Percentiles rank a stretch among this genome's conserved stretches.
Conservation (phyloP, 2,113 vertebrate genomes). For the Aegithalos caudatus region DNA sequence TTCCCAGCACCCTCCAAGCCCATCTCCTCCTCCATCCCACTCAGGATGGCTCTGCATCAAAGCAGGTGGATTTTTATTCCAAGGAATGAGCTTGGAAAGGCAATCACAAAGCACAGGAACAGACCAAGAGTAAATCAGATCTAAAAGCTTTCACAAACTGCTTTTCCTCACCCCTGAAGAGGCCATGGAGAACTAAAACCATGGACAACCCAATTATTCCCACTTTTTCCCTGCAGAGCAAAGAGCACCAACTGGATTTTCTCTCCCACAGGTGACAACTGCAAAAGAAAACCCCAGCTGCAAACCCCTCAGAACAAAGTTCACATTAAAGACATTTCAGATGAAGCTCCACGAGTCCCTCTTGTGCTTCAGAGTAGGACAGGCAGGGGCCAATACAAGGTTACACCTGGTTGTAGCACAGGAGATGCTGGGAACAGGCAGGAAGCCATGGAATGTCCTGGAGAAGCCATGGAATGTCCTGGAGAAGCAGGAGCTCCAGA, state of each 20-base stretch:
- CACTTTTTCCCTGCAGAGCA: not conserved
- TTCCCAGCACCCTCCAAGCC: not conserved
- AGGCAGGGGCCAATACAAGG: not conserved
- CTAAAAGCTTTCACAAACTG: not conserved
- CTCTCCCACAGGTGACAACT: not conserved
- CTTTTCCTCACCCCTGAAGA: not conserved
- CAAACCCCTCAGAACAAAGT: not conserved
- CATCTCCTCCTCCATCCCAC: not conserved
- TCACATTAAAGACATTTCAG: not conserved
- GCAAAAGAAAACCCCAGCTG: not conserved
- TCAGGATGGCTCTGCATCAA: not conserved
- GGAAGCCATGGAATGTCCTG: not conserved
- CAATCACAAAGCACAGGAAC: not conserved
- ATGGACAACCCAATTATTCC: not conserved
- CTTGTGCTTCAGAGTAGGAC: not conserved
- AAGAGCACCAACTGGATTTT: not conserved
- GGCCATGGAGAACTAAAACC: not conserved
- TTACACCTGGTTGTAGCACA: not conserved
- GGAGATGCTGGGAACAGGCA: not conserved
- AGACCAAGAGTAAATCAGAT: not conserved
- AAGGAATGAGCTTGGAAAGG: not conserved
- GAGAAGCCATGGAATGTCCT: not conserved
- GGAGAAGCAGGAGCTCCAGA: not conserved
- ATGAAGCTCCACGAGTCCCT: not conserved
- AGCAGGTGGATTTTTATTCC: not conserved